A percentile compares a stretch with the other conserved stretches of the same genome.
Conservation (phyloP, 2,888 invertebrate species). For the Panopea generosa region DNA sequence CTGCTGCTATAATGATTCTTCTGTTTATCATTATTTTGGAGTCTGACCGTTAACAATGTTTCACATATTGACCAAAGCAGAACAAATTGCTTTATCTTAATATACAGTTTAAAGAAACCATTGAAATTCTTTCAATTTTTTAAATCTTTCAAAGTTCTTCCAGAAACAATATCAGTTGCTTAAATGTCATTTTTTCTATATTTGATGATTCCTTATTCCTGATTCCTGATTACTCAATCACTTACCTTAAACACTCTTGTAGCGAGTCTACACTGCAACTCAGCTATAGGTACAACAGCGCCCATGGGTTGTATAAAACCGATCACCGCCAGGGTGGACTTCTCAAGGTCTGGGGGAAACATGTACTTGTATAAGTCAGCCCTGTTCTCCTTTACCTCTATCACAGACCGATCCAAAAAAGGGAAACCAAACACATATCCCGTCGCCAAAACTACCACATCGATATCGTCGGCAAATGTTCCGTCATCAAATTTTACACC, state of each 20-base stretch:
- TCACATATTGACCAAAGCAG: no score
- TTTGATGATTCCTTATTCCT: no score
- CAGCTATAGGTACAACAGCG: slow-evolving; percentile 86
- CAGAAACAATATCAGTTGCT: no score
- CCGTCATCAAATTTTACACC: slow-evolving; percentile 82
- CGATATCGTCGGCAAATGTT: slow-evolving; percentile 79
- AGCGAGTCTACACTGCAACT: slow-evolving; percentile 86
- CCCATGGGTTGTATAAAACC: slow-evolving; percentile 86
- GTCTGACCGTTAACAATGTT: no score
- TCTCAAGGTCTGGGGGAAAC: slow-evolving; percentile 83
- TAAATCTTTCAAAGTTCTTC: no score
- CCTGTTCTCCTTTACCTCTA: slow-evolving; percentile 75
- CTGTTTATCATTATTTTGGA: no score
- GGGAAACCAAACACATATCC: slow-evolving; percentile 85
- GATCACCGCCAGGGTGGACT: slow-evolving; percentile 85
- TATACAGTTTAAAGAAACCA: no score
- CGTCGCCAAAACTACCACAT: slow-evolving; percentile 83
- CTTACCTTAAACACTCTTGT: slow-evolving; percentile 82
- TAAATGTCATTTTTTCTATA: no score
- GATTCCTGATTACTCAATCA: no score
- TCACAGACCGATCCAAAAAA: slow-evolving; percentile 81
- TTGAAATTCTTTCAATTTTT: no score
- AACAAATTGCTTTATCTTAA: no score
- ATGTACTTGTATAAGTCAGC: slow-evolving; percentile 85
- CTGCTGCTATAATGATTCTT: no score